phyloP scores from a whole-genome alignment of 2,888 invertebrate species.

The Ptilodon capucinus region DNA sequence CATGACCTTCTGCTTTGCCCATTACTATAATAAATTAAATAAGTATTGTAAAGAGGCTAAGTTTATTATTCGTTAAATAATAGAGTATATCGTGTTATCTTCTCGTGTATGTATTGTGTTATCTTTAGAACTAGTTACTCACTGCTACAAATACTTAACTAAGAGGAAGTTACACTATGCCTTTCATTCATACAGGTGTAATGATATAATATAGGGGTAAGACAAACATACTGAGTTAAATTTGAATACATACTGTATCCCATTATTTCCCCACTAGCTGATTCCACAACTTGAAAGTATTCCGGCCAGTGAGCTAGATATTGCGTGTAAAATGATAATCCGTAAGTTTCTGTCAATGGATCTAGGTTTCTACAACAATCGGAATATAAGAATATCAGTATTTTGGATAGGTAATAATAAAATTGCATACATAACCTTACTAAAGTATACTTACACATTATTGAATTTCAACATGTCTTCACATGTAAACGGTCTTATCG shows the following conservation, averaged over 20 bases:
- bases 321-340: slow-evolving; percentile 97
- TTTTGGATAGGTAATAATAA: background rate
- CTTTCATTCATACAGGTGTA: no score
- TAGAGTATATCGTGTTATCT: no score
- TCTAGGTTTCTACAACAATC: slow-evolving; percentile 92
- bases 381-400: background rate
- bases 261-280: slow-evolving; percentile 98
- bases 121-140: no score
- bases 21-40: slow-evolving; percentile 92
- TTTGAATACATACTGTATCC: slow-evolving; percentile 91
- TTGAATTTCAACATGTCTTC: slow-evolving; percentile 98
- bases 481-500: slow-evolving; percentile 95
- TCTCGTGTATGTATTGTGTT: no score
- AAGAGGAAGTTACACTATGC: no score
- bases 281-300: slow-evolving; percentile 98
- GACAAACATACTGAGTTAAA: background rate
- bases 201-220: no score
- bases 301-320: slow-evolving; percentile 99
- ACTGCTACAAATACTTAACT: no score
- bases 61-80: slow-evolving; percentile 1
- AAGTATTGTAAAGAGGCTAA: background rate
- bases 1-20: slow-evolving; percentile 98
- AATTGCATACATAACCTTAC: background rate
- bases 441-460: slow-evolving; percentile 89
- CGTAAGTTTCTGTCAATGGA: slow-evolving; percentile 98